A percentile compares a stretch with the other conserved stretches of the same genome.
phyloP scores from a whole-genome alignment of 2,888 invertebrate genomes.

The Brassicogethes aeneus region DNA sequence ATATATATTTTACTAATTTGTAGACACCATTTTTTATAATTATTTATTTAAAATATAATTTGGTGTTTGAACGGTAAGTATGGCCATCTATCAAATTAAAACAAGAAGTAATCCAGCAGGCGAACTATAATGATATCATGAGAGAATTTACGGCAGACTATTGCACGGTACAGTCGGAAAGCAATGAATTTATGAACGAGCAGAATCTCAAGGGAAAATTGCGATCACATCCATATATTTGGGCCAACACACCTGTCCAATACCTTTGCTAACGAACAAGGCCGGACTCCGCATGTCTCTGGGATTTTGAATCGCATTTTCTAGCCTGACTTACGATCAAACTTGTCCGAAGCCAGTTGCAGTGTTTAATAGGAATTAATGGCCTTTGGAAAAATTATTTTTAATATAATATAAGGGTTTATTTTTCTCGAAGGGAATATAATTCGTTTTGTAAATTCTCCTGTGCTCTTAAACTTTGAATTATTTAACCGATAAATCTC shows the following conservation, averaged over 20 bases:
- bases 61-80: too few relatives aligned
- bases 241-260: conserved; percentile 4
- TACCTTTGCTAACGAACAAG: conserved; percentile 1
- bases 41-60: too few relatives aligned
- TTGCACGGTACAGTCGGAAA: neutral
- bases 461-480: too few relatives aligned
- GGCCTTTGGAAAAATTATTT: conserved; percentile 7
- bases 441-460: too few relatives aligned
- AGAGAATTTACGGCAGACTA: neutral
- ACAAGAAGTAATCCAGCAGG: too few relatives aligned
- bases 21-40: too few relatives aligned
- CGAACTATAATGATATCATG: neutral
- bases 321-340: conserved; percentile 19
- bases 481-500: too few relatives aligned
- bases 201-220: neutral
- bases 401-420: neutral
- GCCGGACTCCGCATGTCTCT: neutral
- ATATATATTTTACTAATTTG: too few relatives aligned
- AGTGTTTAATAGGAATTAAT: conserved; percentile 24
- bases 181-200: neutral
- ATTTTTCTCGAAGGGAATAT: neutral
- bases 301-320: conserved; percentile 3
- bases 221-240: conserved; percentile 3
- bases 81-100: too few relatives aligned
- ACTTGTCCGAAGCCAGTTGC: conserved; percentile 22